A percentile compares a stretch with the other conserved stretches of the same genome.
These are phyloP conservation scores for Ophthalmotilapia sp. DNA, from an alignment of 2,113 vertebrate genomes.

Conservation along the genomic window DNA sequence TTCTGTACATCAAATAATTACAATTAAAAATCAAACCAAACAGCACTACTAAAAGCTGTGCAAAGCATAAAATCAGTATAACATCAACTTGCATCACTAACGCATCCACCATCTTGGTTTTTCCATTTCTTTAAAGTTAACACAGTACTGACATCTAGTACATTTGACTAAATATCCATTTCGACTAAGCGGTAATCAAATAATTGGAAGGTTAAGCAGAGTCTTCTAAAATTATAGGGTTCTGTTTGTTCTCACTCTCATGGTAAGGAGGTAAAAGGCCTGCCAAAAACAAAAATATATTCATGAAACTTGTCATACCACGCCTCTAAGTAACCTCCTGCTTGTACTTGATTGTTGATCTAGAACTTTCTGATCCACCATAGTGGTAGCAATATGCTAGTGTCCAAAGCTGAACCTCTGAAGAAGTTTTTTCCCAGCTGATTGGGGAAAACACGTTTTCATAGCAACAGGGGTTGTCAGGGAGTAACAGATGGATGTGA, in stretches of 20 bases:
- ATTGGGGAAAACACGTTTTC: rapidly evolving
- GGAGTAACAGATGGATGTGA: neutral
- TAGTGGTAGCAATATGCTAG: neutral
- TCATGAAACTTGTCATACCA: neutral
- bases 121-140: neutral
- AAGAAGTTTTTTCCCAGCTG: neutral
- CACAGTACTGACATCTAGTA: rapidly evolving
- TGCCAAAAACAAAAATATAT: neutral
- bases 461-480: neutral
- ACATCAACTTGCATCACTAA: neutral
- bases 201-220: neutral
- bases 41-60: rapidly evolving
- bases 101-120: rapidly evolving
- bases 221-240: neutral
- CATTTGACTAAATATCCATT: neutral
- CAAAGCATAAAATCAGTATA: neutral
- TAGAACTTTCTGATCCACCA: neutral
- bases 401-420: neutral
- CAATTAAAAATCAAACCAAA: rapidly evolving
- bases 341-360: neutral
- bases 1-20: neutral
- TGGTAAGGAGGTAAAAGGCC: neutral
- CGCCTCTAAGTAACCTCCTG: neutral
- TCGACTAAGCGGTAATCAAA: rapidly evolving
- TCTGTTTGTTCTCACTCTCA: rapidly evolving